Evolutionary conservation across 2,113 vertebrate species (phyloP).

Genomic region (Paramisgurnus dabryanus): DNA sequence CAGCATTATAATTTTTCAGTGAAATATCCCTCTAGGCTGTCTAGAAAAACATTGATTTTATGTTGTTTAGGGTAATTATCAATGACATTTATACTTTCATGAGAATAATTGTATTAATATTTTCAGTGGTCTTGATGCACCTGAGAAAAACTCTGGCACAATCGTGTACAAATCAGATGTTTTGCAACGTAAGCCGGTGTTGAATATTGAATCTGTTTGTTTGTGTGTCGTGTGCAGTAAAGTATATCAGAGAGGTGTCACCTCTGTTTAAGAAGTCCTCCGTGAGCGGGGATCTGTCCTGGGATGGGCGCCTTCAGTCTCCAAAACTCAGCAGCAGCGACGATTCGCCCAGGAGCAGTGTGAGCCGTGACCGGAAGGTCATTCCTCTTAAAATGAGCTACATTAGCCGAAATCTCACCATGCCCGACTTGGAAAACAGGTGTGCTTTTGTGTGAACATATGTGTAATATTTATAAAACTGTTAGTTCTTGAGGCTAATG

Average conservation of each 20-base stretch:
- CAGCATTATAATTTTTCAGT: no score
- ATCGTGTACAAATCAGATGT: no score
- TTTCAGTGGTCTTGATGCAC: no score
- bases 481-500: no score
- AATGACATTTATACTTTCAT: no score
- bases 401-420: conserved; percentile 91
- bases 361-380: conserved; percentile 85
- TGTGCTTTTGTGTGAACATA: conserved; percentile 48
- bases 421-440: conserved; percentile 97
- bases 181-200: background rate
- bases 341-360: conserved; percentile 84
- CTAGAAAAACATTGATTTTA: no score
- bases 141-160: no score
- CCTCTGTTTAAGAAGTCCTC: conserved; percentile 95
- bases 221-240: conserved; percentile 75
- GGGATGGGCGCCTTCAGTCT: conserved; percentile 84
- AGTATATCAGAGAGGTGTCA: conserved; percentile 93
- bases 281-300: conserved; percentile 87
- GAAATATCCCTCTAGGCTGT: no score
- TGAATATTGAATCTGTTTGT: background rate
- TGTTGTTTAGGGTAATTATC: no score
- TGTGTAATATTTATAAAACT: no score
- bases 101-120: no score
- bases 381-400: conserved; percentile 97
- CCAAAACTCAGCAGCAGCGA: conserved; percentile 87